Evolutionary conservation across 2,888 invertebrate species (phyloP).

Genomic region (Mimumesa dahlbomi): DNA sequence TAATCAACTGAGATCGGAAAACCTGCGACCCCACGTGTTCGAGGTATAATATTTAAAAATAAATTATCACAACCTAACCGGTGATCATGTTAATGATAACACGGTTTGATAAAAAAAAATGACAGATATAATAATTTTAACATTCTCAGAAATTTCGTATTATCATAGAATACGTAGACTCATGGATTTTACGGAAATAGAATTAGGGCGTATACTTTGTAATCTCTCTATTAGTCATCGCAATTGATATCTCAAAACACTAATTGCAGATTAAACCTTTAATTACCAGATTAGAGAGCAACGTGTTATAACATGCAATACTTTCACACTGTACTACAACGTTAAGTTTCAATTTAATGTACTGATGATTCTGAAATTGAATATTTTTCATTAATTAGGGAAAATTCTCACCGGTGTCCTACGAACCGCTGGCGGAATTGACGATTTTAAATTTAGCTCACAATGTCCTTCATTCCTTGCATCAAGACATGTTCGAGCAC

Average conservation of each 20-base stretch:
- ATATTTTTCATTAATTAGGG: conserved; percentile 80
- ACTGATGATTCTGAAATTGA: no score
- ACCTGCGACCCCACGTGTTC: conserved; percentile 85
- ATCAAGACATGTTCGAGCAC: conserved; percentile 89
- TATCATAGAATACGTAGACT: no score
- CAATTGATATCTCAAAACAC: background rate
- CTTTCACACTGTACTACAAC: no score
- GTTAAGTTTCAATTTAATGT: no score
- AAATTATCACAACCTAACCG: no score
- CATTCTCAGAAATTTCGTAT: no score
- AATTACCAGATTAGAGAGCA: background rate
- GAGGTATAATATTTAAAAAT: conserved; percentile 84
- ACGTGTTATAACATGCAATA: background rate
- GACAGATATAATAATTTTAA: no score
- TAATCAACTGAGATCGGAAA: conserved; percentile 84
- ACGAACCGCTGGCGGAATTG: conserved; percentile 84
- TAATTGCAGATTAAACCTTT: background rate
- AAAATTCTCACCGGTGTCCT: conserved; percentile 82
- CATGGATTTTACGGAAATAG: no score
- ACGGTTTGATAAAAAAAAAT: no score
- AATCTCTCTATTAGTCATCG: conserved; percentile 28
- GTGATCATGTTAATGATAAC: no score
- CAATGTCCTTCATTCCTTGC: conserved; percentile 87
- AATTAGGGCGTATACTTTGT: background rate
- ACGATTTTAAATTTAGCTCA: conserved; percentile 84